Conservation (phyloP, 1,140 invertebrate species). For the Sinella curviseta region DNA sequence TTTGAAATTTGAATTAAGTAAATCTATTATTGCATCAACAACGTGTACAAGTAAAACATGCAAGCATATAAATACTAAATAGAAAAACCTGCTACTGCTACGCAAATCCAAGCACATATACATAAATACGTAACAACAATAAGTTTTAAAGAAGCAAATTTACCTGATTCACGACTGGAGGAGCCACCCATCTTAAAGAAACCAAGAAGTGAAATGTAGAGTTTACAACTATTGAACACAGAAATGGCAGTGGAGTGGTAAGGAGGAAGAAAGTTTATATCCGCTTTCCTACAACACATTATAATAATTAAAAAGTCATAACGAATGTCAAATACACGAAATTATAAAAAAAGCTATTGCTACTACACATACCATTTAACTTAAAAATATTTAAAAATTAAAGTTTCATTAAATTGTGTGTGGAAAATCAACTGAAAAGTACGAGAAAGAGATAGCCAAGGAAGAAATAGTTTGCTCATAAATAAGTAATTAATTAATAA, state of each 20-base stretch:
- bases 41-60: background rate
- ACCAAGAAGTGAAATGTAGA: background rate
- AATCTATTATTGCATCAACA: too few species aligned
- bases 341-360: too few species aligned
- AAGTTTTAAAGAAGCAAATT: background rate
- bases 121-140: background rate
- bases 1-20: too few species aligned
- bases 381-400: too few species aligned
- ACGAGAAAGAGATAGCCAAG: too few species aligned
- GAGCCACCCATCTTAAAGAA: background rate
- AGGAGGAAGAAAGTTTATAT: background rate
- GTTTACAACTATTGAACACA: background rate
- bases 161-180: background rate
- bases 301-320: background rate
- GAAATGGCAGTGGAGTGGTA: background rate
- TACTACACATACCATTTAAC: too few species aligned
- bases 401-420: too few species aligned
- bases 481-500: too few species aligned
- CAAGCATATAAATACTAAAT: background rate
- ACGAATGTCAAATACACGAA: background rate
- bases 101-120: background rate
- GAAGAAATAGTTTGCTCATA: too few species aligned
- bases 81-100: background rate
- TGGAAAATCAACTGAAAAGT: too few species aligned
- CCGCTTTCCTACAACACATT: background rate